phyloP scores from a whole-genome alignment of 2,797 vertebrate genomes.

The Chrysolophus pictus region DNA sequence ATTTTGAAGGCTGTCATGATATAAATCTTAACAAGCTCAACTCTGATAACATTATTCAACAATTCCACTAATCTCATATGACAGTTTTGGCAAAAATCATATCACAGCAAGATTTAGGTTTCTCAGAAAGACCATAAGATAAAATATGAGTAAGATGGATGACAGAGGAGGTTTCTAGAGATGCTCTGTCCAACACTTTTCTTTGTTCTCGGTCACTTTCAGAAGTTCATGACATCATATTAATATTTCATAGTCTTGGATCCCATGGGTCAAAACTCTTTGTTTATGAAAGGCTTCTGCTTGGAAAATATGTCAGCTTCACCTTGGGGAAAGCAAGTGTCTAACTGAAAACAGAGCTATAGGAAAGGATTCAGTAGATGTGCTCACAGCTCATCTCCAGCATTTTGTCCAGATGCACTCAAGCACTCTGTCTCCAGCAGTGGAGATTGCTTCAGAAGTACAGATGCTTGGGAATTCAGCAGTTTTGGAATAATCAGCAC shows the following conservation, averaged over 20 bases:
- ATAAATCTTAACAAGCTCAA: not conserved
- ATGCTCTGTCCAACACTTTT: not conserved
- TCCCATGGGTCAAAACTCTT: not conserved
- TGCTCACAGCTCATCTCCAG: not conserved
- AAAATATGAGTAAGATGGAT: not conserved
- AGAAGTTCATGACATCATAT: not conserved
- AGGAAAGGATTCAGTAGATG: not conserved
- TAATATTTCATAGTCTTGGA: not conserved
- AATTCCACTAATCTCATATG: not conserved
- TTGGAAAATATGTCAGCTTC: not conserved
- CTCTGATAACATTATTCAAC: not conserved
- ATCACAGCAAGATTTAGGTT: not conserved
- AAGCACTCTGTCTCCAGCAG: not conserved
- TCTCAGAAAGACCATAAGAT: not conserved
- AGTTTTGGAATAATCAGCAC: not conserved
- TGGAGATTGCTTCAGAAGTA: not conserved
- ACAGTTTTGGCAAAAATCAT: not conserved
- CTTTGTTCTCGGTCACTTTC: not conserved
- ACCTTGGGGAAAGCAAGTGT: not conserved
- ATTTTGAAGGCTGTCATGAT: not conserved
- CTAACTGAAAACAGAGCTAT: not conserved
- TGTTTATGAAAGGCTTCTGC: not conserved
- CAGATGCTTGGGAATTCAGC: not conserved
- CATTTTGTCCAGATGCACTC: not conserved
- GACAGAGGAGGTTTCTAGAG: not conserved